Percentiles rank a stretch among this genome's conserved stretches.
These are phyloP conservation scores for Stomorhina lunata DNA, from an alignment of 2,888 invertebrate species.

Conservation along the genomic window DNA sequence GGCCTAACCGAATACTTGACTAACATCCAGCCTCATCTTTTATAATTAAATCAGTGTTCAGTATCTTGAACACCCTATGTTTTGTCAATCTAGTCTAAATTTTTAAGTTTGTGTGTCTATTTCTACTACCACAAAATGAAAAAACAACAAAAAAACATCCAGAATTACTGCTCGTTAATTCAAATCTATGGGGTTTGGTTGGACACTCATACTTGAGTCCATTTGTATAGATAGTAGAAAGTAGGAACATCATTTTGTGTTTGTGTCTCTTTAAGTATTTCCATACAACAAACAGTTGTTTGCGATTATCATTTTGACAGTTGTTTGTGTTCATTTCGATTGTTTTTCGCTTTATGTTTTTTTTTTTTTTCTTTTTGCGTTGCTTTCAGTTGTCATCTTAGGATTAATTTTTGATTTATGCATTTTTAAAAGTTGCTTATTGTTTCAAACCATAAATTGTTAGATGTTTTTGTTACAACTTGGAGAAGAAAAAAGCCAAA, in stretches of 20 bases:
- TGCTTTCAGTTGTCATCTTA: conserved; percentile 68
- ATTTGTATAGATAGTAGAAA: background rate
- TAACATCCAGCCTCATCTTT: conserved; percentile 42
- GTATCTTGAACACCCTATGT: conserved; percentile 67
- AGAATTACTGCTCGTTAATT: conserved; percentile 1
- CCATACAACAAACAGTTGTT: conserved; percentile 74
- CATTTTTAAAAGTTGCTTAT: conserved; percentile 78
- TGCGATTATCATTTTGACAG: conserved; percentile 77
- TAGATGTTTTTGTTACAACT: conserved; percentile 25
- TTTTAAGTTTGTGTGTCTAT: background rate
- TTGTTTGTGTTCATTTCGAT: conserved; percentile 61
- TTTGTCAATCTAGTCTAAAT: conserved; percentile 54
- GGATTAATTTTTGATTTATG: conserved; percentile 74
- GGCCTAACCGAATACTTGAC: background rate
- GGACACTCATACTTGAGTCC: conserved; percentile 28
- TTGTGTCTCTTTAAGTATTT: conserved; percentile 44
- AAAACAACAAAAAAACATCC: conserved; percentile 2
- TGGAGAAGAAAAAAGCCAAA: background rate
- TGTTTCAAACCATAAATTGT: conserved; percentile 75
- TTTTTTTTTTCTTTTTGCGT: conserved; percentile 65
- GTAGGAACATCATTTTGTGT: conserved; percentile 16
- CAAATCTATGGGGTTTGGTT: conserved; percentile 20
- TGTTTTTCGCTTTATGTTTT: conserved; percentile 35
- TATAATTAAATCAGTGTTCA: conserved; percentile 69
- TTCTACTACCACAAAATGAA: background rate